Evolutionary conservation across 2,888 invertebrate genomes (phyloP), one percentile per base, ranked within the genome.

Genomic region (Baccha elongata): DNA sequence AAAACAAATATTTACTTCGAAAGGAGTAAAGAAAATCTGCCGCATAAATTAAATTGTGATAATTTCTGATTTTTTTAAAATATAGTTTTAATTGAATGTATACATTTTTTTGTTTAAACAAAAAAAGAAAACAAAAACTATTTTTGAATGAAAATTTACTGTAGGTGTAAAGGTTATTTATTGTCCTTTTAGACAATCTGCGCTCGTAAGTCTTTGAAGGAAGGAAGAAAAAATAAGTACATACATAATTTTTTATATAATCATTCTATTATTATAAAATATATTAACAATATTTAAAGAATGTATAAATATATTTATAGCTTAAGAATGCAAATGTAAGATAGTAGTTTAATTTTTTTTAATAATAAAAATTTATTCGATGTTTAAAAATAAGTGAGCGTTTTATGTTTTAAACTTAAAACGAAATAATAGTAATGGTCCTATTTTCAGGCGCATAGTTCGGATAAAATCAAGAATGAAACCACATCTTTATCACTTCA

Each of bases 171-270:
- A 73, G 58, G 72, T 42, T 68, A 67, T 55, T 23, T 19, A 44
- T 69, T 73, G 76, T 83, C 72, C 72, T 78, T 83, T 83, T 83
- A 76, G 72, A 72, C 83, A 83, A 83, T 68, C 67, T 76, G 72
- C 44, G 60, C 55, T 76, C 21, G 35, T 37, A 67, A 62, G 52
- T 69, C 50, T 69, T 40, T 48, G 64, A 67, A 58, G 64, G 81
- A 40, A 76, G 52, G 15, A 75, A 67, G 32, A 53, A 13, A n/a
- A 48, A 58, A 26, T 48, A 65, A 13, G 50, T 32, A 53, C 35
- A 60, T 53, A 73, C 67, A 79, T 69, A 62, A 53, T 79, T 79
- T 55, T 73, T 73, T 73, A 73, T 65, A 73, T 55, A 68, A 68
- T 42, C 52, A 65, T 72, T 65, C 64, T 74, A 40, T 50, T 68